A percentile compares a stretch with the other conserved stretches of the same genome.
Evolutionary conservation across 2,797 vertebrate species (phyloP).

Genomic region (Sternarchorhynchus goeldii): DNA sequence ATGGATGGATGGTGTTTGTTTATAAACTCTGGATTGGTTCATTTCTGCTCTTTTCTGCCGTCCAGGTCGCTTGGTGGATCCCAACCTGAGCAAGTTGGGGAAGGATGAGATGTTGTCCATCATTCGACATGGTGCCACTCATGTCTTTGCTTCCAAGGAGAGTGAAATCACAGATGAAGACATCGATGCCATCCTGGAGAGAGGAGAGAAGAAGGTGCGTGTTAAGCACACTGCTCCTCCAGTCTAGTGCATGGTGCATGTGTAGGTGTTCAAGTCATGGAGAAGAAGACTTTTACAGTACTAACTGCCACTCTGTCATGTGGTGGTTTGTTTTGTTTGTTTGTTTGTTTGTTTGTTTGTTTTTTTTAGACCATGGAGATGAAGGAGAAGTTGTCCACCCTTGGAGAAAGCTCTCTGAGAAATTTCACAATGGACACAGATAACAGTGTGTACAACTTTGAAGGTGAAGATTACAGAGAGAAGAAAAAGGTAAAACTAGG

Average conservation of each 20-base stretch:
- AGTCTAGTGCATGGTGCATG: not conserved
- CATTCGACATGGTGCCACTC: conserved; percentile 96
- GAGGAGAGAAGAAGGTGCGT: conserved; percentile 91
- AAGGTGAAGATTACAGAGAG: conserved; percentile 99
- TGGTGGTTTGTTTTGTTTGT: not conserved
- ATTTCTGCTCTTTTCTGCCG: not conserved
- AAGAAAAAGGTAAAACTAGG: conserved; percentile 90
- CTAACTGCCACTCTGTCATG: not conserved
- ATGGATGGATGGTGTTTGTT: not conserved
- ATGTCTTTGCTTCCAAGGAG: conserved; percentile 97
- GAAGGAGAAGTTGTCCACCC: conserved; percentile 91
- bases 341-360: too few species aligned
- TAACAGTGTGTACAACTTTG: conserved; percentile 96
- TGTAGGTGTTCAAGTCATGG: not conserved
- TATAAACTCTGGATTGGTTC: not conserved
- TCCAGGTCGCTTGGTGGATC: conserved; percentile 93
- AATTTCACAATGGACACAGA: conserved; percentile 99
- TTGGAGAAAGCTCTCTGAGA: conserved; percentile 93
- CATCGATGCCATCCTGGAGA: conserved; percentile 93
- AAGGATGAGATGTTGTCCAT: conserved; percentile 99
- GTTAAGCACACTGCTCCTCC: too few species aligned
- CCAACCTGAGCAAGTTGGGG: conserved; percentile 93
- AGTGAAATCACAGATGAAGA: conserved; percentile 99
- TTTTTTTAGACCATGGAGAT: conserved; percentile 88
- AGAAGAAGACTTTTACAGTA: not conserved